Percentiles rank a stretch among this genome's conserved stretches.
Conservation (phyloP, 1,140 invertebrate genomes). For the Cydia pomonella region DNA sequence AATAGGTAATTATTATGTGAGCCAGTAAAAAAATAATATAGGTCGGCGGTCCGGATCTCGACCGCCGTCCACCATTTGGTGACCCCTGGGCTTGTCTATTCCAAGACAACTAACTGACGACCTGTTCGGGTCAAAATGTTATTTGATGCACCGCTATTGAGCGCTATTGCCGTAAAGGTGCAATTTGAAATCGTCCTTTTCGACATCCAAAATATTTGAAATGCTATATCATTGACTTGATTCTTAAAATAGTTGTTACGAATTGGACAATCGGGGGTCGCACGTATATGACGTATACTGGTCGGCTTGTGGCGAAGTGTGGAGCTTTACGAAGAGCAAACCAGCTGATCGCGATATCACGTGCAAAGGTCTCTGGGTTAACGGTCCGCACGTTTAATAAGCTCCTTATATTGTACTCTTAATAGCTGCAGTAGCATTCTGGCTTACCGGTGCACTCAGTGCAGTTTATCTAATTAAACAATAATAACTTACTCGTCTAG, state of each 20-base stretch:
- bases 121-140: no score
- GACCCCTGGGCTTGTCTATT: no score
- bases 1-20: no score
- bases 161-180: no score
- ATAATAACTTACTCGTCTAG: no score
- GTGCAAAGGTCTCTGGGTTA: conserved; percentile 70
- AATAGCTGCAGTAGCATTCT: conserved; percentile 4
- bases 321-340: neutral
- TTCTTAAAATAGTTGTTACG: neutral
- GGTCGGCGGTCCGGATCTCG: no score
- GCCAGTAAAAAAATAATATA: no score
- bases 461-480: neutral
- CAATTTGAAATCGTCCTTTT: neutral
- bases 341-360: conserved; percentile 65
- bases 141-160: no score
- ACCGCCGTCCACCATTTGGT: no score
- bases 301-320: neutral
- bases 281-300: neutral
- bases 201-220: neutral
- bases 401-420: conserved; percentile 32
- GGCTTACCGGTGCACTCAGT: neutral
- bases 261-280: neutral
- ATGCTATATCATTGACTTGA: neutral
- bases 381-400: conserved; percentile 50
- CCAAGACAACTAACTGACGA: no score